Evolutionary conservation across 2,113 vertebrate species (phyloP).

Genomic region (Limnothrissa miodon): DNA sequence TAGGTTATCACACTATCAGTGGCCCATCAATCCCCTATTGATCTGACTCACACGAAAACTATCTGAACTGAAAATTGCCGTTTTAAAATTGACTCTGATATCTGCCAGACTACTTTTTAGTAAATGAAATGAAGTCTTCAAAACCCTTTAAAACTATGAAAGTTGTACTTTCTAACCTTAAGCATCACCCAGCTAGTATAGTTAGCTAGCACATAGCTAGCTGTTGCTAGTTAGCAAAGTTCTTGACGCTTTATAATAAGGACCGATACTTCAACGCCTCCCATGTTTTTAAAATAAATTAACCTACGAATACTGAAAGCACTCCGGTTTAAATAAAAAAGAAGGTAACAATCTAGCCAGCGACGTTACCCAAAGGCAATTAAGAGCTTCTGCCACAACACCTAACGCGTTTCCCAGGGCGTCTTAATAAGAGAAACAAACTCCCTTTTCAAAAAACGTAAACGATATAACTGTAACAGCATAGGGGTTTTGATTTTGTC

Average conservation of each 20-base stretch:
- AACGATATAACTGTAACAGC: not conserved
- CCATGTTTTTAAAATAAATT: not conserved
- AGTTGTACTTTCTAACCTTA: not conserved
- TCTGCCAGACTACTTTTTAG: not conserved
- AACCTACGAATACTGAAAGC: not conserved
- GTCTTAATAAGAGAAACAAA: not conserved
- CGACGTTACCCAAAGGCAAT: not conserved
- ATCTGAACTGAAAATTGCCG: not conserved
- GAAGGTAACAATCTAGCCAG: not conserved
- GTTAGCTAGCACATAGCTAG: not conserved
- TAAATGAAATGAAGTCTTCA: not conserved
- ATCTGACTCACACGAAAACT: not conserved
- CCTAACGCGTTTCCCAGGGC: not conserved
- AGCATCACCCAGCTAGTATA: not conserved
- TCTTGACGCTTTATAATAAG: conserved; percentile 3
- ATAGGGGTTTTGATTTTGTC: not conserved
- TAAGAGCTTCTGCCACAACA: not conserved
- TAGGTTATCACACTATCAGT: not conserved
- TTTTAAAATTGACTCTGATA: not conserved
- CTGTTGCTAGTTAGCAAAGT: conserved; percentile 10
- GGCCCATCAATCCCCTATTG: not conserved
- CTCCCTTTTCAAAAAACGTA: not conserved
- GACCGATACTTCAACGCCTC: not conserved
- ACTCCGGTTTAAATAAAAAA: not conserved
- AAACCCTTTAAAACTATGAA: not conserved